Base-by-base conservation (phyloP, 2,888 invertebrate genomes). In the Nomada fucata region DNA sequence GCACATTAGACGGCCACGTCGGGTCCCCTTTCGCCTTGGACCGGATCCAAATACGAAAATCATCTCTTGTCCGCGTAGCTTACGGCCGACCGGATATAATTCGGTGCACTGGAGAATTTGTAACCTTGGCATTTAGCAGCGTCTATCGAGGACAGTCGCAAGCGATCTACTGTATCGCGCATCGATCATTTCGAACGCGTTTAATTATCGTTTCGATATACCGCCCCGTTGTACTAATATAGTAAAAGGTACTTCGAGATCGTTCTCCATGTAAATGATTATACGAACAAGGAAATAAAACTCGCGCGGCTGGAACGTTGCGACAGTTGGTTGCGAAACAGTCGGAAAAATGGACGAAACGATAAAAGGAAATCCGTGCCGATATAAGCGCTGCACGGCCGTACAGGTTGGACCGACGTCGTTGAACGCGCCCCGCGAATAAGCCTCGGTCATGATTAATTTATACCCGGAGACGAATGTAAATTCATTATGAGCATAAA, bases 401-500 rank as follows among this genome's bases (percentile, higher is more conserved):
- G n/a, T 44, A 47, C 18, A 42, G 50, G 2, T 5, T 26, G n/a
- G 9, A 53, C 53, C 36, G 50, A 52, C 67, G 29, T 72, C 61
- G 52, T 29, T 57, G 50, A 29, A 57, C 44, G 23, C 57, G 23
- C 57, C 15, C n/a, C 57, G 50, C 52, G 63, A 44, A 50, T 77
- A 73, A 73, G 65, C 20, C 70, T 60, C 80, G 78, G 75, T 68
- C 79, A 53, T 73, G 87, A 87, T 86, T 79, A 84, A 86, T 86
- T 86, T 85, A 87, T 78, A 76, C 60, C 59, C 63, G 75, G 70
- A 63, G 82, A 87, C 85, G 85, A 84, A 85, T 85, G 87, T 85
- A 87, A 86, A 86, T 87, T 87, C 88, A 83, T 87, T 87, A 85
- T 81, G 71, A 77, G 70, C 87, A 71, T 83, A 82, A 87, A 88